phyloP scores from a whole-genome alignment of 1,140 invertebrate species.

The Rhyzopertha dominica region DNA sequence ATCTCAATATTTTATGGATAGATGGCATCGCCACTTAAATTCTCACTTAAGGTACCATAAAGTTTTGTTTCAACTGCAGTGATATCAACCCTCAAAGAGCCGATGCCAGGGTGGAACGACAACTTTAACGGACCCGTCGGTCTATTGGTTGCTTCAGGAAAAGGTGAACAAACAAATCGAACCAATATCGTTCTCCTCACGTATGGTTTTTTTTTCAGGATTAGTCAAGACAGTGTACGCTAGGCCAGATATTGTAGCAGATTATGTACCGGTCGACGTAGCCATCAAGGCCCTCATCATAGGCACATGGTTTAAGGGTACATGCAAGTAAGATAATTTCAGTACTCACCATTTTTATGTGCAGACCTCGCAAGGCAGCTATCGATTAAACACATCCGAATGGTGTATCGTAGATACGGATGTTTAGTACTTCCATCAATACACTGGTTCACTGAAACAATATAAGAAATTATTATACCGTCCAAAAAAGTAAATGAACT shows the following conservation, averaged over 20 bases:
- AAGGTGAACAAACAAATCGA: slow-evolving; percentile 48
- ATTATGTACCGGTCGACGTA: slow-evolving; percentile 84
- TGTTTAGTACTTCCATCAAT: too few species aligned
- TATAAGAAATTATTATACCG: too few species aligned
- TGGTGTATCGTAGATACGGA: too few species aligned
- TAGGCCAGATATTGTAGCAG: slow-evolving; percentile 58
- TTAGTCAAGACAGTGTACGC: slow-evolving; percentile 68
- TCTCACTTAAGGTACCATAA: slow-evolving; percentile 1
- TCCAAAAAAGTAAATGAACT: too few species aligned
- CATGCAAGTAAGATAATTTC: slow-evolving; percentile 56
- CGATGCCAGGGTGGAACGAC: slow-evolving; percentile 82
- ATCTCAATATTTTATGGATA: slow-evolving; percentile 5
- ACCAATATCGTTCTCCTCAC: slow-evolving; percentile 27
- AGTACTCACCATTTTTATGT: too few species aligned
- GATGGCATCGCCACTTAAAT: too few species aligned
- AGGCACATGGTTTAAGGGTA: slow-evolving; percentile 66
- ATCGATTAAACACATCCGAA: too few species aligned
- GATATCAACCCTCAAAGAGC: slow-evolving; percentile 59
- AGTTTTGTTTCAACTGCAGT: slow-evolving; percentile 56
- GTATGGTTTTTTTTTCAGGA: slow-evolving; percentile 38
- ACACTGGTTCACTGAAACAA: too few species aligned
- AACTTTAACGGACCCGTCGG: slow-evolving; percentile 92
- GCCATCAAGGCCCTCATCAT: slow-evolving; percentile 76
- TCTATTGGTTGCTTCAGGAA: slow-evolving; percentile 67
- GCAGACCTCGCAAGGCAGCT: too few species aligned